Evolutionary conservation across 2,888 invertebrate genomes (phyloP), one percentile per base, ranked within the genome.

Genomic region (Iselma pallidipennis): DNA sequence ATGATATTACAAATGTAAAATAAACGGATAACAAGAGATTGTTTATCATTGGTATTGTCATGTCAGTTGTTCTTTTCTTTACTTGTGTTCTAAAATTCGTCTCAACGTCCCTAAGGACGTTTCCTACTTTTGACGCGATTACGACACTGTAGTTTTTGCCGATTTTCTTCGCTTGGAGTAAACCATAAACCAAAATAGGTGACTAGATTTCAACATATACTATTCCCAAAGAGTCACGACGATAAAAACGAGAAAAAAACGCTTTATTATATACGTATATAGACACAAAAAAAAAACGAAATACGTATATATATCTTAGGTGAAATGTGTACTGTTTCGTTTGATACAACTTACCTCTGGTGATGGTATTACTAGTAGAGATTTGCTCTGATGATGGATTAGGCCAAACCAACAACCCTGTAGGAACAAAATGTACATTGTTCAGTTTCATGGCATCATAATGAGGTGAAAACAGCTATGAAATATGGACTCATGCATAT

Each of bases 401-500:
- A 58, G 42, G 49, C 16, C 56, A 31, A 57, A 57, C 16, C 56
- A 31, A 57, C 50, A 31, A 33, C 16, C 10, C 53, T 31, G 33
- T 54, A 49, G 50, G 31, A 53, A 52, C 56, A 57, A 61, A 50
- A 55, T 7, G 53, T 37, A 61, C 33, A 52, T 25, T 29, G 42
- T 25, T 49, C 14, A 56, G 7, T 52, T 48, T 33, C 52, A 50
- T 51, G 23, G 42, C 21, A 2, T 31, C n/a, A 31, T 57, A 57
- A 61, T 61, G 56, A 61, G 33, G 52, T 51, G 60, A 10, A 29
- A 60, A 55, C 51, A 29, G 42, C 26, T 25, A 19, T 57, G 52
- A 61, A 57, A 52, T 61, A 61, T 61, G 55, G 29, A 60, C 51
- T 60, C 55, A 56, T 60, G 56, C 60, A 56, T 56, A 59, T 59